Evolutionary conservation across 2,113 vertebrate genomes (phyloP).

Genomic region (Turdus rufiventris): DNA sequence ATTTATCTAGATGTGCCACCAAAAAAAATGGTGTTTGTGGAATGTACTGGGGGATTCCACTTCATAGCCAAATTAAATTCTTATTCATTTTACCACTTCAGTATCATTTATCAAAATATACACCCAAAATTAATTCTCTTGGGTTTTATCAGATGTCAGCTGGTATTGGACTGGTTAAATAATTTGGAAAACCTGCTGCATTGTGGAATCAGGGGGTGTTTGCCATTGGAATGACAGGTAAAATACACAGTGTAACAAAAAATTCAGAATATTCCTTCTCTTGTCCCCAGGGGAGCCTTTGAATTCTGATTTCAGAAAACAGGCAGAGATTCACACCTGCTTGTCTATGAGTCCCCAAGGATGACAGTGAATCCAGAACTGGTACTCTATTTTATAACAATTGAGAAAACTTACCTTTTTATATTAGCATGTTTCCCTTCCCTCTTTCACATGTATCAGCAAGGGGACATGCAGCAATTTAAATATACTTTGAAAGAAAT

Average conservation of each 20-base stretch:
- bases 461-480: neutral
- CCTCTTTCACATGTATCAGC: neutral
- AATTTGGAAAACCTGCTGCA: neutral
- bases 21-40: neutral
- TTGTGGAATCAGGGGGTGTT: neutral
- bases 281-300: neutral
- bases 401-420: neutral
- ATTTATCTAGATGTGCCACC: neutral
- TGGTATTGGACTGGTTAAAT: neutral
- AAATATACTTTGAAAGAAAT: neutral
- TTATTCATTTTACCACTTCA: neutral
- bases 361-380: neutral
- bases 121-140: neutral
- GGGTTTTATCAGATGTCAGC: neutral
- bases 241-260: neutral
- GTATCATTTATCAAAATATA: neutral
- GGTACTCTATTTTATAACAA: neutral
- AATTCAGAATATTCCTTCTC: neutral
- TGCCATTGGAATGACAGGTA: neutral
- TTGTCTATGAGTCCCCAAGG: neutral
- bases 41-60: neutral
- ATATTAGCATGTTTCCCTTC: accelerated
- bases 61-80: neutral
- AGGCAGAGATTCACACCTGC: neutral
- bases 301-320: conserved; percentile 20